A percentile compares a stretch with the other conserved stretches of the same genome.
phyloP scores from a whole-genome alignment of 2,888 invertebrate genomes.

The Apocheima hispidaria region DNA sequence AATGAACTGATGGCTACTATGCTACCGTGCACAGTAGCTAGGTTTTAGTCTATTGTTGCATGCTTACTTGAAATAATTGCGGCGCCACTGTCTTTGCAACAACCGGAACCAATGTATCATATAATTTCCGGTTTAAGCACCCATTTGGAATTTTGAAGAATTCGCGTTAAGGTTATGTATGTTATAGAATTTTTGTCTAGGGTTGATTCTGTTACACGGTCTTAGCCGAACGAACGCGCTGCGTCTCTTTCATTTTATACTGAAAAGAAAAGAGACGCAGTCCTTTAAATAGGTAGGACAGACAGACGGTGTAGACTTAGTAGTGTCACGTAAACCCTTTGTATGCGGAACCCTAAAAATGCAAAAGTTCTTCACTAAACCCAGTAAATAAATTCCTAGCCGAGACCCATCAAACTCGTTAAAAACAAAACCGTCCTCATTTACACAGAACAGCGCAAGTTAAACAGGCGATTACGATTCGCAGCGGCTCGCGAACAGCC shows the following conservation, averaged over 20 bases:
- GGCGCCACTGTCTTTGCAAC: conserved; percentile 66
- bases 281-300: too few species aligned
- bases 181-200: not conserved
- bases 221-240: too few species aligned
- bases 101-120: conserved; percentile 74
- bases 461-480: conserved; percentile 56
- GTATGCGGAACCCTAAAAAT: not conserved
- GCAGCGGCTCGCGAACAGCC: conserved; percentile 37
- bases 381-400: conserved; percentile 7
- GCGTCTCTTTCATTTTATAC: too few species aligned
- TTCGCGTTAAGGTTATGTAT: conserved; percentile 18
- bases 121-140: conserved; percentile 72
- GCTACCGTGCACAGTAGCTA: too few species aligned
- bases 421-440: conserved; percentile 36
- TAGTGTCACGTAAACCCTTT: too few species aligned
- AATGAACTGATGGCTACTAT: too few species aligned
- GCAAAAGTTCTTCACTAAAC: not conserved
- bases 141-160: conserved; percentile 53
- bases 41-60: conserved; percentile 64
- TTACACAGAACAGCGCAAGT: conserved; percentile 39
- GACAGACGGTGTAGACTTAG: too few species aligned
- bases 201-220: not conserved
- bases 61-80: conserved; percentile 63
- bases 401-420: conserved; percentile 34
- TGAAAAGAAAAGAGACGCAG: too few species aligned